These are phyloP conservation scores for Cottoperca gobio DNA, from an alignment of 2,797 vertebrate species.

Conservation along the genomic window DNA sequence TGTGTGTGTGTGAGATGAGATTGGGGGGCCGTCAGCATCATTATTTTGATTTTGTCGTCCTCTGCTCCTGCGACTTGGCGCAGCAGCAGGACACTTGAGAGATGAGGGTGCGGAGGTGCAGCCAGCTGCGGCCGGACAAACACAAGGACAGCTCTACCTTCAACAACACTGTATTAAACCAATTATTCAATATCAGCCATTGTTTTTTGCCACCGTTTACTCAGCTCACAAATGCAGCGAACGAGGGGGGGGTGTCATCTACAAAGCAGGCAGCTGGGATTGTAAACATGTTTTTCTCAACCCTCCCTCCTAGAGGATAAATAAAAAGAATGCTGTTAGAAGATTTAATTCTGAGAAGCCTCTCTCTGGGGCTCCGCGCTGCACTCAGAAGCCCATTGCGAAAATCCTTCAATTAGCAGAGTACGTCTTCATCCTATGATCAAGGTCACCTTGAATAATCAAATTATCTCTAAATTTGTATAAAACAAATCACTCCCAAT, in stretches of 20 bases:
- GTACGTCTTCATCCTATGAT: slow-evolving; percentile 65
- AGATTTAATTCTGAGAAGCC: slow-evolving; percentile 73
- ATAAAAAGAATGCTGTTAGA: slow-evolving; percentile 72
- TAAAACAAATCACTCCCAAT: slow-evolving; percentile 71
- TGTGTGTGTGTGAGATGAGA: slow-evolving; percentile 27
- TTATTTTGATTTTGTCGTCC: slow-evolving; percentile 71
- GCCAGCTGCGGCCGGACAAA: slow-evolving; percentile 59
- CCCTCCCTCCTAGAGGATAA: slow-evolving; percentile 65
- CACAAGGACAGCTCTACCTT: slow-evolving; percentile 63
- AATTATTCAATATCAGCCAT: slow-evolving; percentile 69
- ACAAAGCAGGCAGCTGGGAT: slow-evolving; percentile 43
- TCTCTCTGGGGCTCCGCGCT: slow-evolving; percentile 58
- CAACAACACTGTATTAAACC: slow-evolving; percentile 58
- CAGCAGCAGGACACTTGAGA: slow-evolving; percentile 47
- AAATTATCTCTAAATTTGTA: slow-evolving; percentile 75
- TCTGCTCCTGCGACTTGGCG: slow-evolving; percentile 42
- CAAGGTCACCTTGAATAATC: slow-evolving; percentile 83
- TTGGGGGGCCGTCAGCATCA: slow-evolving; percentile 49
- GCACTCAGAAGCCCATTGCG: slow-evolving; percentile 48
- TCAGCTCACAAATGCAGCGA: slow-evolving; percentile 47
- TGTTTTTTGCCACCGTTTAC: slow-evolving; percentile 70
- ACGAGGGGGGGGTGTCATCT: slow-evolving; percentile 56
- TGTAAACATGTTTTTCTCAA: slow-evolving; percentile 77
- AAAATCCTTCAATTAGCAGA: slow-evolving; percentile 77
- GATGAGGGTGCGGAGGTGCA: slow-evolving; percentile 50